phyloP scores from a whole-genome alignment of 2,888 invertebrate genomes.

The Leptopilina syphax region DNA sequence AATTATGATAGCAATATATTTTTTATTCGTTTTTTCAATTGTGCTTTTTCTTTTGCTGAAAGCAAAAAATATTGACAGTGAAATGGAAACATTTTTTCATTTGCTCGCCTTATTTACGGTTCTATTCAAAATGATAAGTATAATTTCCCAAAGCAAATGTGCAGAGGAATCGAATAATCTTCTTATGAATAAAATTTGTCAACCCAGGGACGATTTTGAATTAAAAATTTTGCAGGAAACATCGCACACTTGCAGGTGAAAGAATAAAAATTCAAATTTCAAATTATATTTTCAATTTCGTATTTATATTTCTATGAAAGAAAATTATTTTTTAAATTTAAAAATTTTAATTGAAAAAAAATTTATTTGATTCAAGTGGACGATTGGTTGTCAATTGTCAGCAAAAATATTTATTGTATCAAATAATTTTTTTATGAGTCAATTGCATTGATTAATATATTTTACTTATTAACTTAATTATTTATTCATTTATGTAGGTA shows the following conservation, averaged over 20 bases:
- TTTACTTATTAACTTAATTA: too few species aligned
- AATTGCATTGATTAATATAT: too few species aligned
- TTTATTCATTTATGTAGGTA: too few species aligned
- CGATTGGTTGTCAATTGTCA: too few species aligned
- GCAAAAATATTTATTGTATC: too few species aligned
- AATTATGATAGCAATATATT: not conserved
- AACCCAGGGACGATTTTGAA: not conserved
- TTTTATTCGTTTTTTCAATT: not conserved
- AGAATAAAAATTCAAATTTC: not conserved
- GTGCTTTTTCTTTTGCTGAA: not conserved
- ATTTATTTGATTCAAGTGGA: too few species aligned
- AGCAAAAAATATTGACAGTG: not conserved
- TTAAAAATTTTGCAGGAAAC: not conserved
- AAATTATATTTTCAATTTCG: too few species aligned
- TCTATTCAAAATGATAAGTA: not conserved
- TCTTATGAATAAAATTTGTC: not conserved
- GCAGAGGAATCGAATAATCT: not conserved
- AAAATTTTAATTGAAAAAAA: too few species aligned
- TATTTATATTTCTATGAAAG: too few species aligned
- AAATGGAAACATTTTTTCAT: not conserved
- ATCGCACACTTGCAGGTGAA: not conserved
- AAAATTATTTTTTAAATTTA: too few species aligned
- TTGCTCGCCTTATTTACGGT: not conserved
- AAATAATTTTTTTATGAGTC: too few species aligned
- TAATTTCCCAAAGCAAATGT: too few species aligned